Evolutionary conservation across 2,888 invertebrate species (phyloP).

Genomic region (Crioceris asparagi): DNA sequence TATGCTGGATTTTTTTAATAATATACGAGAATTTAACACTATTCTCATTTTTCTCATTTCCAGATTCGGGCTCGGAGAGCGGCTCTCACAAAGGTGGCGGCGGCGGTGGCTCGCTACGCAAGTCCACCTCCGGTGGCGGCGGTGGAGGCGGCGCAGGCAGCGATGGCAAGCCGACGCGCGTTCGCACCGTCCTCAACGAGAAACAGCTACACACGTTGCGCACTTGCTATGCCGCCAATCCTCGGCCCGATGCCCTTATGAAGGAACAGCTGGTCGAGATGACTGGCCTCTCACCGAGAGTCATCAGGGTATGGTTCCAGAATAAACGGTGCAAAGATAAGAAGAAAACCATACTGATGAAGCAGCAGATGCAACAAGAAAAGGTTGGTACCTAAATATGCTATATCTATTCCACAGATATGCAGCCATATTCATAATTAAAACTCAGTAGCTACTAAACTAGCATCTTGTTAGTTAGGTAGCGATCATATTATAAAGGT

Average conservation of each 20-base stretch:
- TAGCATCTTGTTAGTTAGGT: no score
- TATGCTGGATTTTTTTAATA: no score
- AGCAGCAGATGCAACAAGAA: conserved; percentile 96
- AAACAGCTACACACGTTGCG: conserved; percentile 95
- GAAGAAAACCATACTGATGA: conserved; percentile 92
- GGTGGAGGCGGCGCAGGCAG: conserved; percentile 44
- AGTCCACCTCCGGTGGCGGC: conserved; percentile 39
- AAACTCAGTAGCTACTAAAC: no score
- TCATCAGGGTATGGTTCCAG: conserved; percentile 99
- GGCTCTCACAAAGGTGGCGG: conserved; percentile 69
- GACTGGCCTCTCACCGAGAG: conserved; percentile 94
- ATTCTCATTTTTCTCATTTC: no score
- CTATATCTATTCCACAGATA: no score
- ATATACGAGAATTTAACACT: no score
- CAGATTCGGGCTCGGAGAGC: conserved; percentile 88
- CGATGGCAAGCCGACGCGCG: conserved; percentile 95
- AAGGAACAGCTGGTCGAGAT: conserved; percentile 99
- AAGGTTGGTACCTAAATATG: conserved; percentile 65
- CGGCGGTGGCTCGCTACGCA: conserved; percentile 38
- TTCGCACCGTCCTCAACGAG: conserved; percentile 96
- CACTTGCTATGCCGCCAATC: conserved; percentile 96
- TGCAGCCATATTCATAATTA: no score
- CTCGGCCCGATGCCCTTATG: conserved; percentile 96
- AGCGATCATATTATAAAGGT: no score
- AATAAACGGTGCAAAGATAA: conserved; percentile 97